Evolutionary conservation across 2,797 vertebrate species (phyloP), one percentile per base, ranked within the genome.

Genomic region (Rhinichthys osculus): DNA sequence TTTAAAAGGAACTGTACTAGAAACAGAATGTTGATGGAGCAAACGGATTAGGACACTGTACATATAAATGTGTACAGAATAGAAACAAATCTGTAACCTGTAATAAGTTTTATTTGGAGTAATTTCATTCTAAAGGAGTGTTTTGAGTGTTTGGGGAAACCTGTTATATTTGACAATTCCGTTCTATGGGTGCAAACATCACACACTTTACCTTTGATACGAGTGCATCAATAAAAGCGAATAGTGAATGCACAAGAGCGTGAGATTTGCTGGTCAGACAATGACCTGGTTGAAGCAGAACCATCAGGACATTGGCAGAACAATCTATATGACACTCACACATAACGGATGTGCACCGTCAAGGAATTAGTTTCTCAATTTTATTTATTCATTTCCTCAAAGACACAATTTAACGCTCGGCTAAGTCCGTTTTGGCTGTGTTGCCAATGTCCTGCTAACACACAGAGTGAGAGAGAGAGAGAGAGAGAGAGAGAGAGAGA

Each of bases 351-450:
- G 91, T 87, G 91, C 94, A 92, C 93, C 90, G 90, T 92, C 92
- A 90, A 93, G 92, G 92, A 95, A 95, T 95, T 95, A 94, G 93
- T 92, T 92, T 90, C 92, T 92, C 91, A 93, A 92, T 94, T 95
- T 92, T 95, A 95, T 95, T 96, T 94, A 95, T 95, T 95, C 91
- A 94, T 95, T 94, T 94, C 91, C 89, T 95, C 93, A 95, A 94
- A 95, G 93, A 95, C 93, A 94, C 94, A 96, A 95, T 96, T 95
- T 96, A 95, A 94, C 91, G 93, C 93, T 92, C 94, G 94, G 88
- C 92, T 94, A 94, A 92, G 94, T 95, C 92, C 92, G 93, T 94
- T 94, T 95, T 94, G 92, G 93, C 90, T 90, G 93, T 94, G 94
- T 93, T 86, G 87, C 90, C 70, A 79, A 35, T 74, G 69, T 38